A percentile compares a stretch with the other conserved stretches of the same genome.
Evolutionary conservation across 2,113 vertebrate species (phyloP).

Genomic region (Gallinago paraguaiae): DNA sequence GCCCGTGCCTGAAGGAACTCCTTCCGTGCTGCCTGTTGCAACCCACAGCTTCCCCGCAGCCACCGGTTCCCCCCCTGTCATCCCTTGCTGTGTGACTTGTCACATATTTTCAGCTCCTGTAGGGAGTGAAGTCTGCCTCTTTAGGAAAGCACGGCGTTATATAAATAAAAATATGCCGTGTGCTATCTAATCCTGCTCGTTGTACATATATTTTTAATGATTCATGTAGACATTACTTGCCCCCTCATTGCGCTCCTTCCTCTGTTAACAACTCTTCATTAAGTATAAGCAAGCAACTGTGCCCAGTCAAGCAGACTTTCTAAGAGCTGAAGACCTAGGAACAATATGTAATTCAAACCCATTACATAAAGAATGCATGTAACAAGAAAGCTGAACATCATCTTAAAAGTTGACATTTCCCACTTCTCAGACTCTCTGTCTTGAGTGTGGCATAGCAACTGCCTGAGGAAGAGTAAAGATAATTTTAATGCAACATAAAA

Average conservation of each 20-base stretch:
- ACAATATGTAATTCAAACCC: constrained; percentile 26
- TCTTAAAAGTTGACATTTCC: constrained; percentile 59
- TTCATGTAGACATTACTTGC: background rate
- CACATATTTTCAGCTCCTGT: background rate
- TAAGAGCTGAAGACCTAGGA: background rate
- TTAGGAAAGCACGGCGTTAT: background rate
- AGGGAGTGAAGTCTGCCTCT: background rate
- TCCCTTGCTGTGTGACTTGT: background rate
- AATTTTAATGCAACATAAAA: constrained; percentile 55
- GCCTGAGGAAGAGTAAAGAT: constrained; percentile 59
- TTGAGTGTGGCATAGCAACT: constrained; percentile 41
- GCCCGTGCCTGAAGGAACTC: background rate
- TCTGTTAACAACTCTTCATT: constrained; percentile 50
- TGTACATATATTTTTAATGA: constrained; percentile 13
- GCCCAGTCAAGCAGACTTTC: constrained; percentile 31
- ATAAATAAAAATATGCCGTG: background rate
- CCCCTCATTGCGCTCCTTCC: background rate
- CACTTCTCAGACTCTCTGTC: constrained; percentile 22
- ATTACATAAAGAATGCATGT: constrained; percentile 36
- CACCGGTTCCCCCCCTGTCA: background rate
- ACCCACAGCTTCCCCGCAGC: background rate
- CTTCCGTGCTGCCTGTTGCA: background rate
- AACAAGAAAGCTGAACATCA: constrained; percentile 35
- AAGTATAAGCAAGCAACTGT: constrained; percentile 41
- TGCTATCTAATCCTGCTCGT: background rate